A percentile compares a stretch with the other conserved stretches of the same genome.
These are phyloP conservation scores for Dallia pectoralis DNA, from an alignment of 2,797 vertebrate species.

Conservation along the genomic window DNA sequence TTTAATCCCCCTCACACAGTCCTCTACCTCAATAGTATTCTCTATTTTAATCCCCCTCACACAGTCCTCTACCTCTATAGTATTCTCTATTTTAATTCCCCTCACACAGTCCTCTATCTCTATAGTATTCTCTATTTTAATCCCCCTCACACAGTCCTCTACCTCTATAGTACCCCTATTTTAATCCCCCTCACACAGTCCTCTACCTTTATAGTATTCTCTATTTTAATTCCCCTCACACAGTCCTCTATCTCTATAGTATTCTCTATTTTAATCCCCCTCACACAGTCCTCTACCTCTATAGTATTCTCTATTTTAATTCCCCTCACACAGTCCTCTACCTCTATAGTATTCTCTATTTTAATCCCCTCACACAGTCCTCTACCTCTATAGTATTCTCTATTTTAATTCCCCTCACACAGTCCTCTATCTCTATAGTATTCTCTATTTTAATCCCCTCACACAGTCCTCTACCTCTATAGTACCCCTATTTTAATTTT, in stretches of 20 bases:
- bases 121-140: slow-evolving; percentile 9
- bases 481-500: slow-evolving; percentile 11
- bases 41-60: slow-evolving; percentile 11
- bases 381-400: not conserved
- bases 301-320: slow-evolving; percentile 10
- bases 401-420: not conserved
- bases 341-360: too few species aligned
- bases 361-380: not conserved
- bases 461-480: too few species aligned
- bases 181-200: not conserved
- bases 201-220: not conserved
- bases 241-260: too few species aligned
- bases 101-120: too few species aligned
- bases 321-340: not conserved
- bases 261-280: slow-evolving; percentile 17
- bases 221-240: slow-evolving; percentile 7
- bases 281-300: too few species aligned
- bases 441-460: not conserved
- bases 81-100: slow-evolving; percentile 16
- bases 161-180: not conserved
- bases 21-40: not conserved
- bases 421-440: too few species aligned
- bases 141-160: not conserved
- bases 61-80: too few species aligned
- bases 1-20: not conserved